These are phyloP conservation scores for Asteroscopus sphinx DNA, from an alignment of 2,888 invertebrate species.

Conservation along the genomic window DNA sequence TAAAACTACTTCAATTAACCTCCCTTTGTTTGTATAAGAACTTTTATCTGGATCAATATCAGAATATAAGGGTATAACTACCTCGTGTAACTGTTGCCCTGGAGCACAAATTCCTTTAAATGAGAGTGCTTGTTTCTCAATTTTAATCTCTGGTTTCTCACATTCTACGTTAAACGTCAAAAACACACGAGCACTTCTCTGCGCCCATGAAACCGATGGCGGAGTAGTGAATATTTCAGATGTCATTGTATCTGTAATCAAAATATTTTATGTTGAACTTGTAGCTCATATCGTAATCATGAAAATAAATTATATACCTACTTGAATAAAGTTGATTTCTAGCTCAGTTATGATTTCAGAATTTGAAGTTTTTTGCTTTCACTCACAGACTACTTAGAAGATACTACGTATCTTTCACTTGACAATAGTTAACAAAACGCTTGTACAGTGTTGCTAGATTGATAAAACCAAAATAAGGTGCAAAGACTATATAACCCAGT, in stretches of 20 bases:
- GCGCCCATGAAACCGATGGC: slow-evolving; percentile 98
- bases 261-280: slow-evolving; percentile 3
- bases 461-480: too few relatives aligned
- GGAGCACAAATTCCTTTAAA: slow-evolving; percentile 96
- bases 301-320: slow-evolving; percentile 27
- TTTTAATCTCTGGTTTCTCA: slow-evolving; percentile 93
- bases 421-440: too few relatives aligned
- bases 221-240: slow-evolving; percentile 66
- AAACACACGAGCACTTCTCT: slow-evolving; percentile 94
- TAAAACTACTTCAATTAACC: slow-evolving; percentile 93
- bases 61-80: slow-evolving; percentile 95
- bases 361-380: background rate
- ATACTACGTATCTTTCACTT: too few relatives aligned
- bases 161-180: slow-evolving; percentile 97
- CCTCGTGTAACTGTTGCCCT: slow-evolving; percentile 95
- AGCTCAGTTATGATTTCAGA: slow-evolving; percentile 7
- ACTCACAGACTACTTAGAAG: slow-evolving; percentile 30
- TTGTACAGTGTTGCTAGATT: too few relatives aligned
- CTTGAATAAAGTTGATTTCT: slow-evolving; percentile 24
- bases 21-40: slow-evolving; percentile 91
- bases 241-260: slow-evolving; percentile 66
- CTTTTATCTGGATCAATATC: slow-evolving; percentile 95
- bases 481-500: too few relatives aligned
- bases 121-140: slow-evolving; percentile 91
- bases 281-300: background rate